Base-by-base conservation (phyloP, 2,888 invertebrate species). In the Morinoia aosen region DNA sequence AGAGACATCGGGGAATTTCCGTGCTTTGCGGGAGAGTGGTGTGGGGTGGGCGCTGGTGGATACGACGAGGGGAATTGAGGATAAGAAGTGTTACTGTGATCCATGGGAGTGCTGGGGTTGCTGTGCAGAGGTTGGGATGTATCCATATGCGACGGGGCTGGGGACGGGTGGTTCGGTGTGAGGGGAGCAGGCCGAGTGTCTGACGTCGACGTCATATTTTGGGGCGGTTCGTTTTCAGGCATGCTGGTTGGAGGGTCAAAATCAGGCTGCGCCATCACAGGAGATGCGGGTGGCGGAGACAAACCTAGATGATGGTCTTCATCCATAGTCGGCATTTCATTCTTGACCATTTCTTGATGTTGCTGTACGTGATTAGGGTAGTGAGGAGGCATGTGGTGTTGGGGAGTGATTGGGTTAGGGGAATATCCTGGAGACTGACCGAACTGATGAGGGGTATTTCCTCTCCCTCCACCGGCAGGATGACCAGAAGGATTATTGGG, bases 351-450 rank as follows among this genome's bases (percentile, higher is more conserved):
- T 76, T 95, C 95, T 91, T 95, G 95, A n/a, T 88, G 58, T 39
- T 95, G 95, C 64, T 48, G 95, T n/a, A 76, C 94, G 94, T 95
- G 95, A 95, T 93, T 95, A 58, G 95, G 94, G 25, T 95, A 91
- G 40, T 95, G 95, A 58, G 88, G 96, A 19, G 95, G 96, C 88
- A 91, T 95, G 19, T 95, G 95, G 94, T 93, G 91, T 16, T 95
- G 95, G 48, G 88, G 95, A 88, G 95, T 95, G 48, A 91, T 88
- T 48, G 96, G 96, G 57, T 96, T 96, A 33, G 96, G 96, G 93
- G 96, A 96, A 91, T 96, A 96, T 40, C 96, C 96, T 58, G 96
- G 96, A 57, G 96, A 96, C 95, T 96, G 96, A 48, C 96, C 96
- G 93, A 96, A 96, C 39, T 95, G 95, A 61, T 96, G 96, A 19